Base-by-base conservation (phyloP, 2,797 vertebrate genomes). In the Hoplostethus atlanticus region DNA sequence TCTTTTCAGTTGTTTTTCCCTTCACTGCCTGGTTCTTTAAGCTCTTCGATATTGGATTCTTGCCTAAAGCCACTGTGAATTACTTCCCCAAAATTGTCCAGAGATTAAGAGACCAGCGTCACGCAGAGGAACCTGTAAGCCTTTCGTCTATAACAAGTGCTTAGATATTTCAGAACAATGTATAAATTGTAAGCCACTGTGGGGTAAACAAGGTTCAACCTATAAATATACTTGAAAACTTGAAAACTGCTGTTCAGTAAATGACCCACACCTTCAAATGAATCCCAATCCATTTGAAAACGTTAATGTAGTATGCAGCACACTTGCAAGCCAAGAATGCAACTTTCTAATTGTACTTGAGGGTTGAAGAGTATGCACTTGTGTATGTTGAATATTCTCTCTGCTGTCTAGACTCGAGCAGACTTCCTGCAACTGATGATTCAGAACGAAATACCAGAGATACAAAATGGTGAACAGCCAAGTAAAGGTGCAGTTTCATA, bases 91-190 rank as follows among this genome's bases (percentile, higher is more conserved):
- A n/a, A 0, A 13, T 93, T 28, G 77, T 95, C 25, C 84, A 58
- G 64, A 92, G 65, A 55, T 92, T 96, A n/a, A 95, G 95, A 85
- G 87, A 91, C 7, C 83, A 96, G 25, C 75, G 91, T 57, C 15
- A 10, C 0, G 6, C 11, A 36, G 88, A 76, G 0, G 3, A 81
- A 15, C 36, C 67, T 25, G 91, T 91, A 73, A 89, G 87, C 1
- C 6, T 74, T 38, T 60, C 4, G n/a, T 28, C 7, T 12, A 15
- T 21, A 15, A 13, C 10, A 8, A 31, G 10, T 25, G 42, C 12
- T 10, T 44, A 10, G 7, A 44, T 6, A 34, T 34, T 34, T 5
- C 38, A 40, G 38, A 34, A 34, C 34, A 4, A 34, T 4, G 4
- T 34, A 34, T 34, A 6, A 34, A 34, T 34, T 6, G 34, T 6